phyloP scores from a whole-genome alignment of 2,888 invertebrate genomes.

The Panzeria rudis region DNA sequence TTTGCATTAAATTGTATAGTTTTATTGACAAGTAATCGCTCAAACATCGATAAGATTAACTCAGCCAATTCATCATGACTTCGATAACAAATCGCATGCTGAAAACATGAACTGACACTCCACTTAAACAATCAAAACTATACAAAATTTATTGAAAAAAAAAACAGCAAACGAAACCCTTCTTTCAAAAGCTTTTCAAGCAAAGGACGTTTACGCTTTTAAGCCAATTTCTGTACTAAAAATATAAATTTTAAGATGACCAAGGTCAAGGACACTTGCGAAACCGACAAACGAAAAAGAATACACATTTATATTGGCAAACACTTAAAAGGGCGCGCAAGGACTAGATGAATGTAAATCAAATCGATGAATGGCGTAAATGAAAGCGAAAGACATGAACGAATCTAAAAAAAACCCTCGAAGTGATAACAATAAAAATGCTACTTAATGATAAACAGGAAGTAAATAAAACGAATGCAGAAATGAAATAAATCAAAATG shows the following conservation, averaged over 20 bases:
- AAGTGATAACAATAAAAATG: constrained; percentile 46
- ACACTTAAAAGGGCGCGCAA: constrained; percentile 55
- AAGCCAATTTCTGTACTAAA: constrained; percentile 17
- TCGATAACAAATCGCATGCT: neutral
- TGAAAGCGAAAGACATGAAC: too few relatives aligned
- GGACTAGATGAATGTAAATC: constrained; percentile 45
- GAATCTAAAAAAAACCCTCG: neutral
- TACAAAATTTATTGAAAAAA: neutral
- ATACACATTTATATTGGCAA: constrained; percentile 18
- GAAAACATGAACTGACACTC: neutral
- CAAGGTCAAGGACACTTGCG: constrained; percentile 72
- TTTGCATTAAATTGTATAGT: too few relatives aligned
- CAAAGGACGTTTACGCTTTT: constrained; percentile 15
- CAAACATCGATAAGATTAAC: neutral
- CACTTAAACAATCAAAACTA: neutral
- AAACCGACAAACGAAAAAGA: constrained; percentile 4
- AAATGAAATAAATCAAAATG: constrained; percentile 44
- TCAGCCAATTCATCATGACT: neutral
- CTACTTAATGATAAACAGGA: constrained; percentile 40
- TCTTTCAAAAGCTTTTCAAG: constrained; percentile 41
- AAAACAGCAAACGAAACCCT: constrained; percentile 5
- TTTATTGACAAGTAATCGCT: neutral
- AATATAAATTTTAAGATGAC: constrained; percentile 43
- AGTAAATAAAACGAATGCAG: constrained; percentile 27
- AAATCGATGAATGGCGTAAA: neutral